A percentile compares a stretch with the other conserved stretches of the same genome.
Evolutionary conservation across 1,140 invertebrate species (phyloP).

Genomic region (Chrysoperla carnea): DNA sequence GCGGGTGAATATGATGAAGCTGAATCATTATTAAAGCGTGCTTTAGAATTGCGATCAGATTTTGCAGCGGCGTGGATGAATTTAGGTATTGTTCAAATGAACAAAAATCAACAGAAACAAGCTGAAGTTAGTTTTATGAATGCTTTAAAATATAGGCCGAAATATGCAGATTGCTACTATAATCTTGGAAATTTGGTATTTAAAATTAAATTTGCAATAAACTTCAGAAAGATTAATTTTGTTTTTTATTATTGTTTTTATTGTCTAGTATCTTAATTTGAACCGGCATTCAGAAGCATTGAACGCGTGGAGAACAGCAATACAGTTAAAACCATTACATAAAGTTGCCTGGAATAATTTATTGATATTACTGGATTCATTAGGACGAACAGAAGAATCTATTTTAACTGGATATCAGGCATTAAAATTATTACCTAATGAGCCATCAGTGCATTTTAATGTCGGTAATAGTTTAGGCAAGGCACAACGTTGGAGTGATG

Average conservation of each 20-base stretch:
- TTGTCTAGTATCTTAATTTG: slow-evolving; percentile 34
- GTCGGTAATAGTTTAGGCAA: slow-evolving; percentile 81
- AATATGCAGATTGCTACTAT: slow-evolving; percentile 86
- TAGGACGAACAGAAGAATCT: slow-evolving; percentile 49
- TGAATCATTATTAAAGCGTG: slow-evolving; percentile 52
- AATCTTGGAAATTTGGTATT: slow-evolving; percentile 82
- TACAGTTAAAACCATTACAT: slow-evolving; percentile 56
- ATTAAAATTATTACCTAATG: slow-evolving; percentile 44
- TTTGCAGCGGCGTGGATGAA: slow-evolving; percentile 98
- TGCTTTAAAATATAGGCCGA: slow-evolving; percentile 53
- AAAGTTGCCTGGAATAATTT: slow-evolving; percentile 82
- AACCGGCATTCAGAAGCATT: slow-evolving; percentile 33
- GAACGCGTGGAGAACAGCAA: slow-evolving; percentile 64
- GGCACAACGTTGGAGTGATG: slow-evolving; percentile 48
- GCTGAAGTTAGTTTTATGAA: slow-evolving; percentile 63
- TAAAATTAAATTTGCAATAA: neutral
- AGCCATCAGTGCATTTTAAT: slow-evolving; percentile 66
- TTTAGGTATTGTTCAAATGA: slow-evolving; percentile 76
- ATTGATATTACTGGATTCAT: slow-evolving; percentile 71
- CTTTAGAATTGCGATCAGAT: slow-evolving; percentile 54
- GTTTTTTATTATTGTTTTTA: slow-evolving; percentile 1
- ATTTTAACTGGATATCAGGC: slow-evolving; percentile 48
- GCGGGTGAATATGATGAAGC: slow-evolving; percentile 52
- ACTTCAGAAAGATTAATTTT: slow-evolving; percentile 5
- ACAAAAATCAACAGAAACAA: slow-evolving; percentile 47